phyloP scores from a whole-genome alignment of 2,888 invertebrate species.

The Drosophila atroscutellata region DNA sequence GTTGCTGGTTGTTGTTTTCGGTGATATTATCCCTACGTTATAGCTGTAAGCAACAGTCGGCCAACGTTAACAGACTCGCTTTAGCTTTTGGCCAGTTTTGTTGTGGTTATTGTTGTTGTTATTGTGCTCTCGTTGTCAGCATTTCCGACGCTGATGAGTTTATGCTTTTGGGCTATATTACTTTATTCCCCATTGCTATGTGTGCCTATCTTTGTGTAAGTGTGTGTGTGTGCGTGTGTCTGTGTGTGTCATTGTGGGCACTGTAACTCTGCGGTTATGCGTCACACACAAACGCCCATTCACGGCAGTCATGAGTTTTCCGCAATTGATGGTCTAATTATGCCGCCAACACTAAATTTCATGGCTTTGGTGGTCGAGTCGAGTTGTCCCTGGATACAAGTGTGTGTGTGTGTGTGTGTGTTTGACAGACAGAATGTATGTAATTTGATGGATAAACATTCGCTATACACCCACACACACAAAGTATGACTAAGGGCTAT shows the following conservation, averaged over 20 bases:
- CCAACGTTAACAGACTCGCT: conserved; percentile 60
- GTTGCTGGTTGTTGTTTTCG: conserved; percentile 2
- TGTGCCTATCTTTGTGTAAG: conserved; percentile 18
- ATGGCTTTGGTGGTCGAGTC: conserved; percentile 72
- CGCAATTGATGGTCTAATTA: conserved; percentile 85
- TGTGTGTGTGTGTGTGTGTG: conserved; percentile 16
- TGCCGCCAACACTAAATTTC: conserved; percentile 81
- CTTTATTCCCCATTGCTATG: conserved; percentile 61
- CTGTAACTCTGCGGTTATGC: conserved; percentile 56
- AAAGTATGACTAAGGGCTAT: conserved; percentile 7
- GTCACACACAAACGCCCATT: conserved; percentile 58
- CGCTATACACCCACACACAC: conserved; percentile 26
- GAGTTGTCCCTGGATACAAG: conserved; percentile 8
- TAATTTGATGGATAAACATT: conserved; percentile 78
- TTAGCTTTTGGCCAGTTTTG: conserved; percentile 54
- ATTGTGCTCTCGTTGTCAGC: conserved; percentile 60
- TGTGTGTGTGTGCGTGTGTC: conserved; percentile 34
- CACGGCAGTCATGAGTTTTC: conserved; percentile 82
- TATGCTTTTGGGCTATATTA: conserved; percentile 80
- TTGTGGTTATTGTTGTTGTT: conserved; percentile 38
- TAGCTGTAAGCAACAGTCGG: conserved; percentile 68
- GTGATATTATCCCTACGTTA: conserved; percentile 33
- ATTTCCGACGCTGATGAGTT: conserved; percentile 79
- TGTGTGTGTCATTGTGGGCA: conserved; percentile 13
- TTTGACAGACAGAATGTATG: conserved; percentile 35